Evolutionary conservation across 2,888 invertebrate species (phyloP), one percentile per base, ranked within the genome.

Genomic region (Leptinotarsa tumamoca): DNA sequence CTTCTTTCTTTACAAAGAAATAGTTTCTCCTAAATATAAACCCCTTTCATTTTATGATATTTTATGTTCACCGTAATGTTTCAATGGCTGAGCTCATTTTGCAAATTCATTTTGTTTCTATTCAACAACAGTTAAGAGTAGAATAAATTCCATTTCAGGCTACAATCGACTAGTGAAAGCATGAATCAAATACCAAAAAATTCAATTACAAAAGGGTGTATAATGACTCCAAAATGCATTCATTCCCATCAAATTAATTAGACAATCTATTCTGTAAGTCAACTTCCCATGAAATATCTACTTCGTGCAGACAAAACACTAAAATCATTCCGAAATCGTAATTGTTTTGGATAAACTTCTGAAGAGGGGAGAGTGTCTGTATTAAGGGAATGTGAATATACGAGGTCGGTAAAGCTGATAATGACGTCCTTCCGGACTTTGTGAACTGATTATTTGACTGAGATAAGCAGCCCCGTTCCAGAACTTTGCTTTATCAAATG

Each of bases 391-490:
- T 80, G 78, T 81, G 80, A 81, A 82, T 82, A 80, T 80, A 80
- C 79, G 78, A 75, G 84, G 84, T 84, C 83, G 84, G 83, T 84
- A 82, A 81, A 83, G 83, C 84, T 85, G 85, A 86, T 85, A 85
- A 85, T 85, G 84, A 85, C 83, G 84, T 86, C 85, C 86, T 86
- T 86, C 86, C 85, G 84, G 83, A 80, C 80, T 80, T 82, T 83
- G 84, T 83, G 84, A 85, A 86, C 86, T 86, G 86, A 86, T 86
- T 85, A 86, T 86, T 85, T 86, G 81, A 85, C 78, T 76, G 75
- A 81, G 85, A 85, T 85, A 86, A 85, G 85, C 83, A 79, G 78
- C 79, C 82, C 79, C 82, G 72, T 76, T 74, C 73, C 73, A 75
- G 73, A 73, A 78, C 73, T 75, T 74, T 72, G 58, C 68, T 68